Base-by-base conservation (phyloP, 2,888 invertebrate species). In the Synergus japonicus region DNA sequence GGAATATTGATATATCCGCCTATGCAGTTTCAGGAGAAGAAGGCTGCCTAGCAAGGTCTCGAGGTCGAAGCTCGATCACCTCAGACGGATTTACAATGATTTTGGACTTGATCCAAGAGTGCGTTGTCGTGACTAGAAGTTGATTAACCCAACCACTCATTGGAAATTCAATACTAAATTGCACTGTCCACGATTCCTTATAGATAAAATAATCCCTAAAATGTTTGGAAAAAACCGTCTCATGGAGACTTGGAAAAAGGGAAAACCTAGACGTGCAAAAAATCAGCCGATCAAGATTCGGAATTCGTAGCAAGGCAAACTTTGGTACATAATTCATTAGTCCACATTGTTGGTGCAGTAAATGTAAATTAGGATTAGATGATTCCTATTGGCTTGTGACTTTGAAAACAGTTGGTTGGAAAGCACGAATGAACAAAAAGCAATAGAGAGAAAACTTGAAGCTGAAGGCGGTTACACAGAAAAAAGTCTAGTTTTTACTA, bases 1-100 rank as follows among this genome's bases (percentile, higher is more conserved):
- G 37, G 54, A 73, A 73, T 54, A 73, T 54, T 73, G 37, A 54
- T 54, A 73, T 15, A 41, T 9, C 29, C 15, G 37, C 37, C 41
- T 63, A 29, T 13, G n/a, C 37, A 58, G 49, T n/a, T 58, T 58
- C 54, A 41, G 49, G 12, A 22, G 22, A 46, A 5, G 67, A 73
- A 37, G 73, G 37, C 54, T n/a, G 46, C 54, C 73, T 73, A 54
- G 54, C 73, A 73, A 73, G 73, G 73, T 73, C 73, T 58, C 58
- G 54, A 82, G 79, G 79, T 82, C 80, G 81, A 83, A 83, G 81
- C 81, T 65, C 81, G 82, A 80, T 82, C 82, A 78, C 80, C 15
- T 73, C 54, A 54, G 73, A 73, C 73, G 73, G 73, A 73, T 73
- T 73, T 73, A 73, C 54, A 73, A 73, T 54, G 54, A 58, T 49